Conservation (phyloP, 2,888 invertebrate species). For the Drosophila fulvimacula region DNA sequence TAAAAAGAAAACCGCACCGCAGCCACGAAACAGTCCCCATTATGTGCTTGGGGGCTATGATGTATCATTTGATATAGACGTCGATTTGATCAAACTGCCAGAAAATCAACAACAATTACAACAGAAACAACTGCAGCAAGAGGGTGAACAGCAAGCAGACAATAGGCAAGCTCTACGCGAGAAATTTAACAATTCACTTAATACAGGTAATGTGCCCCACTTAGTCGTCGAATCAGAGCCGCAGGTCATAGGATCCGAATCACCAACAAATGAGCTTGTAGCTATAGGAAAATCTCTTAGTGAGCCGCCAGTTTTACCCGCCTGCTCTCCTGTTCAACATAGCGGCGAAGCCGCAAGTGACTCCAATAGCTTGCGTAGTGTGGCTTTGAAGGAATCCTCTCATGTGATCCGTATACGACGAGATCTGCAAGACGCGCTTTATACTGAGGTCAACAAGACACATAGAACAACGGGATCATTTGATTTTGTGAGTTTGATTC, state of each 20-base stretch:
- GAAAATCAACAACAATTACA: background rate
- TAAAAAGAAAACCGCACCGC: constrained; percentile 15
- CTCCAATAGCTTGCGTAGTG: constrained; percentile 1
- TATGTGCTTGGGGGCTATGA: constrained; percentile 21
- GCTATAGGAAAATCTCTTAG: background rate
- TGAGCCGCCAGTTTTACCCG: background rate
- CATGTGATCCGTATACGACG: background rate
- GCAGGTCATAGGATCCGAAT: background rate
- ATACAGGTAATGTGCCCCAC: background rate
- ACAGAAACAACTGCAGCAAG: background rate
- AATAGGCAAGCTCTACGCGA: background rate
- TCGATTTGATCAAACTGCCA: constrained; percentile 34
- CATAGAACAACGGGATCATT: background rate
- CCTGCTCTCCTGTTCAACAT: background rate
- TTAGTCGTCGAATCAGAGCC: constrained; percentile 14
- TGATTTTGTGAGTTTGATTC: constrained; percentile 28
- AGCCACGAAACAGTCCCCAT: background rate
- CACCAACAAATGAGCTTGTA: background rate
- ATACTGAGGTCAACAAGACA: background rate
- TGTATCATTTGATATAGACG: constrained; percentile 46
- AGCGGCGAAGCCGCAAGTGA: background rate
- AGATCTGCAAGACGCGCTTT: constrained; percentile 3
- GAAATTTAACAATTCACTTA: background rate
- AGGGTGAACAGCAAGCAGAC: background rate
- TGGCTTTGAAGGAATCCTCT: background rate